These are phyloP conservation scores for Pseudomyrmex sp. DNA, from an alignment of 1,140 invertebrate species.

Conservation along the genomic window DNA sequence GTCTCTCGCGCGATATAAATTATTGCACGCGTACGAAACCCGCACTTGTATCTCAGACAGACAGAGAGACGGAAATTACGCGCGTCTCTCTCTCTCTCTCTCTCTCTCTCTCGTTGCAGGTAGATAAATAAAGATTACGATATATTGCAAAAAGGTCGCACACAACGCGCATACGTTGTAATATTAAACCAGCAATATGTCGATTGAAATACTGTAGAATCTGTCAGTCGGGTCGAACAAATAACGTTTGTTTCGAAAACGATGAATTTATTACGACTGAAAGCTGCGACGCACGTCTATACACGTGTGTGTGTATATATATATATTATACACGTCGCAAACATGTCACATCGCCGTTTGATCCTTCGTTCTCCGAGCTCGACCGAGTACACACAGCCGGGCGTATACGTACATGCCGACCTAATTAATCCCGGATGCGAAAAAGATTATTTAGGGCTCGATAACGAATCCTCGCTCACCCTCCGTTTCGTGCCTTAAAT, in stretches of 20 bases:
- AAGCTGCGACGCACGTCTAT: not conserved
- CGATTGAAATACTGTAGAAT: slow-evolving; percentile 6
- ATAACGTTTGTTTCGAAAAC: not conserved
- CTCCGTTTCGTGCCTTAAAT: slow-evolving; percentile 11
- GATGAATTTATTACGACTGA: slow-evolving; percentile 20
- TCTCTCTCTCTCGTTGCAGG: not conserved
- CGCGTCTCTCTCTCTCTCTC: too few relatives aligned
- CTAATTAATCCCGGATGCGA: slow-evolving; percentile 32
- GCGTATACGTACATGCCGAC: not conserved
- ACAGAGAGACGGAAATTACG: too few relatives aligned
- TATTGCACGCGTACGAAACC: not conserved
- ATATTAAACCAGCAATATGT: not conserved
- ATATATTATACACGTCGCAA: not conserved
- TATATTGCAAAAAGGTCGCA: slow-evolving; percentile 18
- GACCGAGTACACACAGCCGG: too few relatives aligned
- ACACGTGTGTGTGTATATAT: not conserved
- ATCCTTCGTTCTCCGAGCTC: not conserved
- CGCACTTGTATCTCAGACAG: too few relatives aligned
- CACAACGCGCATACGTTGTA: not conserved
- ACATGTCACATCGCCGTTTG: not conserved
- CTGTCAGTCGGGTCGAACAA: not conserved
- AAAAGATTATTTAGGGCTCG: slow-evolving; percentile 60
- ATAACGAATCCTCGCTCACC: not conserved
- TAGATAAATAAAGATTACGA: not conserved
- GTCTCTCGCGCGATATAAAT: not conserved